Evolutionary conservation across 1,140 invertebrate species (phyloP).

Genomic region (Drosophila asahinai): DNA sequence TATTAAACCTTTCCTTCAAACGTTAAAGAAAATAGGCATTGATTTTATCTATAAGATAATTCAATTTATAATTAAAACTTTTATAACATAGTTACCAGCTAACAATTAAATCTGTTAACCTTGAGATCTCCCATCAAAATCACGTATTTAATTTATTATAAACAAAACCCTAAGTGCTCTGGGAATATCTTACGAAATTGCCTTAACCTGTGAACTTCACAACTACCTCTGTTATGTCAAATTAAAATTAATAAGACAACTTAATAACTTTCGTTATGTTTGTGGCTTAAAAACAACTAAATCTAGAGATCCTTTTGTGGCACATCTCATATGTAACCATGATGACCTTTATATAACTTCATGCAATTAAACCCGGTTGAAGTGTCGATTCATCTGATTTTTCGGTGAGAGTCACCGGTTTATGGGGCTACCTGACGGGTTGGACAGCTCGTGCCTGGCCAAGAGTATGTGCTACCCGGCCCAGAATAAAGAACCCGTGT

Average conservation of each 20-base stretch:
- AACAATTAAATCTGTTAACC: slow-evolving; percentile 3
- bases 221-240: no score
- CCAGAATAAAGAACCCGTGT: slow-evolving; percentile 19
- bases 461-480: slow-evolving; percentile 34
- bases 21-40: background rate
- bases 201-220: background rate
- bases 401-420: slow-evolving; percentile 13
- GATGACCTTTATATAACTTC: slow-evolving; percentile 40
- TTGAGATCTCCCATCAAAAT: background rate
- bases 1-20: background rate
- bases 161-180: background rate
- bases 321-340: slow-evolving; percentile 11
- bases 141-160: background rate
- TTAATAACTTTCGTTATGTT: slow-evolving; percentile 30
- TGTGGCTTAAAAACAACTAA: background rate
- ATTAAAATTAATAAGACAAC: slow-evolving; percentile 18
- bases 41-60: background rate
- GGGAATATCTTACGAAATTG: background rate
- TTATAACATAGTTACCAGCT: background rate
- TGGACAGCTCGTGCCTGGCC: slow-evolving; percentile 8
- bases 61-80: background rate
- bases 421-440: slow-evolving; percentile 15
- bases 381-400: slow-evolving; percentile 28
- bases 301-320: slow-evolving; percentile 7
- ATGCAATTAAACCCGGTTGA: slow-evolving; percentile 23